Conservation (phyloP, 1,140 invertebrate species). For the Limonius californicus region DNA sequence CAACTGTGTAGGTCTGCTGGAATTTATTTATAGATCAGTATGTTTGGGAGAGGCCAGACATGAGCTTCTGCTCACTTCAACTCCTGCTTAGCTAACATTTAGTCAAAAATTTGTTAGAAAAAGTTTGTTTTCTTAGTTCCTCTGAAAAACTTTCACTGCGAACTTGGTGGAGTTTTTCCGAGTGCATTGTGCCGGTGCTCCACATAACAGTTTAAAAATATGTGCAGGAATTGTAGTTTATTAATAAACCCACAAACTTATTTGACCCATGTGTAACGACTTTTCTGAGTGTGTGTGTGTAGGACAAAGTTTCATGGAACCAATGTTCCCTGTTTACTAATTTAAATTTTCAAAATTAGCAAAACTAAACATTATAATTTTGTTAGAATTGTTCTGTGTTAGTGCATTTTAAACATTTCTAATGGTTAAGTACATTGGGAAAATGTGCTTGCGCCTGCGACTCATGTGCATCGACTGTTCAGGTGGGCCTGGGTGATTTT, state of each 20-base stretch:
- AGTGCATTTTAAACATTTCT: conserved; percentile 4
- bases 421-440: conserved; percentile 34
- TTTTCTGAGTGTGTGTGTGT: too few relatives aligned
- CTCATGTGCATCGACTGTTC: conserved; percentile 55
- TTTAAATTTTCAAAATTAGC: too few relatives aligned
- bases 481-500: conserved; percentile 44
- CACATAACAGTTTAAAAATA: too few relatives aligned
- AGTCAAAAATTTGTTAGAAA: neutral
- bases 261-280: too few relatives aligned
- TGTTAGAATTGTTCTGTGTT: too few relatives aligned
- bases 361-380: too few relatives aligned
- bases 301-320: too few relatives aligned
- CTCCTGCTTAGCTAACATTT: conserved; percentile 6
- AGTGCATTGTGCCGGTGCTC: too few relatives aligned
- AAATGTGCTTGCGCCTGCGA: conserved; percentile 50
- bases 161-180: neutral
- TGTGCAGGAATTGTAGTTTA: neutral
- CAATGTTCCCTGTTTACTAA: too few relatives aligned
- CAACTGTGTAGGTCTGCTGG: conserved; percentile 31
- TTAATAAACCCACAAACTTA: neutral
- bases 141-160: neutral
- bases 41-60: conserved; percentile 26
- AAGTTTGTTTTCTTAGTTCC: neutral
- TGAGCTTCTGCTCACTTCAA: conserved; percentile 12
- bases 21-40: conserved; percentile 41